phyloP scores from a whole-genome alignment of 2,113 vertebrate species.

The Aleadryas rufinucha region DNA sequence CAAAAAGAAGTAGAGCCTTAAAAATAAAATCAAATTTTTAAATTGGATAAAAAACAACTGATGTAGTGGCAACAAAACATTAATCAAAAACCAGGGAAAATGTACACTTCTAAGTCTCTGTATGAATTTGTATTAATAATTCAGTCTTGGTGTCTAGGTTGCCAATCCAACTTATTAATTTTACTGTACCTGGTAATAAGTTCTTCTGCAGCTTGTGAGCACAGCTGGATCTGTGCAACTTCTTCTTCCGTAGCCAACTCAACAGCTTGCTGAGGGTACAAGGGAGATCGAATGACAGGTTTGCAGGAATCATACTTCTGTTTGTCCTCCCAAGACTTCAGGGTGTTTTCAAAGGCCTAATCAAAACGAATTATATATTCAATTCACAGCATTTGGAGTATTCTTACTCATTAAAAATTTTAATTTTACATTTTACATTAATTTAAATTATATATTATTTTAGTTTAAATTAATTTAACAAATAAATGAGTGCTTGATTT shows the following conservation, averaged over 20 bases:
- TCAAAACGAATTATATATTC: background rate
- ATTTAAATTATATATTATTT: background rate
- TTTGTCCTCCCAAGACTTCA: slow-evolving; percentile 99
- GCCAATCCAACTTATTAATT: background rate
- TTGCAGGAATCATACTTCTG: slow-evolving; percentile 90
- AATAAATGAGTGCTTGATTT: background rate
- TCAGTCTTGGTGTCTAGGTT: background rate
- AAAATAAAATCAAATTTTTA: background rate
- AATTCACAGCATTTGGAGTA: background rate
- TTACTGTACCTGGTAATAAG: slow-evolving; percentile 88
- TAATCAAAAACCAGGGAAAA: background rate
- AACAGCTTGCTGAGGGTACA: slow-evolving; percentile 88
- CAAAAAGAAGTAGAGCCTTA: background rate
- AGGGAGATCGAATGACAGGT: slow-evolving; percentile 84
- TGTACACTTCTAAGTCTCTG: background rate
- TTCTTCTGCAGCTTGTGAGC: slow-evolving; percentile 90
- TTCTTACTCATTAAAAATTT: background rate
- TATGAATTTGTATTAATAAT: background rate
- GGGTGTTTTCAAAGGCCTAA: slow-evolving; percentile 95
- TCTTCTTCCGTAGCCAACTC: slow-evolving; percentile 92
- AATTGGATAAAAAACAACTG: background rate
- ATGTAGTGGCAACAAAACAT: background rate
- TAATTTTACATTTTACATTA: background rate
- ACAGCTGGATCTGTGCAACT: slow-evolving; percentile 84
- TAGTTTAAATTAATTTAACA: background rate